Evolutionary conservation across 2,888 invertebrate genomes (phyloP).

Genomic region (Alentia gelatinosa): DNA sequence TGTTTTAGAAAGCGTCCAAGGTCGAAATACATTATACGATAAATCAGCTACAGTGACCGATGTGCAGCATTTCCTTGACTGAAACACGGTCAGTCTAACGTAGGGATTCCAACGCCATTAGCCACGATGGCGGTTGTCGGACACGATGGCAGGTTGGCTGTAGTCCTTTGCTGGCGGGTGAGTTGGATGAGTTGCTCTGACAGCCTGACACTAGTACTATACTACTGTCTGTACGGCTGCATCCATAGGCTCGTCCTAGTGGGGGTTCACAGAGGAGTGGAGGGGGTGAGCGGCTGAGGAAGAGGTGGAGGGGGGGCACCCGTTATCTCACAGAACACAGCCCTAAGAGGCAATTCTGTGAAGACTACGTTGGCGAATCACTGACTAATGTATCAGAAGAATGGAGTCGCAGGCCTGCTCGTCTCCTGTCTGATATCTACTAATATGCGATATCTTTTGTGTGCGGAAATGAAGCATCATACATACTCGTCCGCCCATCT

Average conservation of each 20-base stretch:
- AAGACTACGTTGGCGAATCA: not conserved
- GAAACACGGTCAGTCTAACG: not conserved
- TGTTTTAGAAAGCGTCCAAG: not conserved
- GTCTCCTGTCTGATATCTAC: not conserved
- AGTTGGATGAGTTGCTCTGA: too few species aligned
- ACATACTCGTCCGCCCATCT: too few species aligned
- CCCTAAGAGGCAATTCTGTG: not conserved
- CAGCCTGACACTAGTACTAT: too few species aligned
- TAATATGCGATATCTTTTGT: not conserved
- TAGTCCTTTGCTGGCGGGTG: too few species aligned
- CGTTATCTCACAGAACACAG: not conserved
- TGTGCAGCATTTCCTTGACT: not conserved
- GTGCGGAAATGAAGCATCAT: not conserved
- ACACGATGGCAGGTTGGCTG: too few species aligned
- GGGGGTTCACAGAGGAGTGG: not conserved
- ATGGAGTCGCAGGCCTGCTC: not conserved
- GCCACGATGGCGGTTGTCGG: not conserved
- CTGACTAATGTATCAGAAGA: constrained; percentile 1
- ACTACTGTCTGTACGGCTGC: not conserved
- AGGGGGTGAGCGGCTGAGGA: not conserved
- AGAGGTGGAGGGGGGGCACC: not conserved
- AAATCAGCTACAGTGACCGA: not conserved
- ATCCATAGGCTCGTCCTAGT: not conserved
- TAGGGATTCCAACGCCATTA: constrained; percentile 2
- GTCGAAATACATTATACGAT: not conserved